A percentile compares a stretch with the other conserved stretches of the same genome.
These are phyloP conservation scores for Tachycineta bicolor DNA, from an alignment of 2,113 vertebrate species.

Conservation along the genomic window DNA sequence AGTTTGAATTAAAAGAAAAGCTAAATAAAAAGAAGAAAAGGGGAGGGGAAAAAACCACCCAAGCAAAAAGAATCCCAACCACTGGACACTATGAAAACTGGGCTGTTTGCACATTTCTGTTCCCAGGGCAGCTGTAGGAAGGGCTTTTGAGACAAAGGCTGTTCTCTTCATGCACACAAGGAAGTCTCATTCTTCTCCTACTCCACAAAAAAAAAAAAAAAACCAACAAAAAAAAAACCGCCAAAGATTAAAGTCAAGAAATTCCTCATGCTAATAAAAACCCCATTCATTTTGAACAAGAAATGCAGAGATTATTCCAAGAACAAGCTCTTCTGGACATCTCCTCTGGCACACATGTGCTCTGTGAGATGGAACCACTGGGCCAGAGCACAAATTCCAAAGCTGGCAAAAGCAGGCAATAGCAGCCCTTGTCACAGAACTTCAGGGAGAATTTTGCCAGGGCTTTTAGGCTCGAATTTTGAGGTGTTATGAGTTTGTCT, in stretches of 20 bases:
- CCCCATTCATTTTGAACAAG: slow-evolving; percentile 30
- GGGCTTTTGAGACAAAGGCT: slow-evolving; percentile 29
- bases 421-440: not conserved
- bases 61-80: not conserved
- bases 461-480: not conserved
- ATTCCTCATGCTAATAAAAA: slow-evolving; percentile 2
- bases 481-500: not conserved
- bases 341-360: not conserved
- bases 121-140: not conserved
- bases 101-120: not conserved
- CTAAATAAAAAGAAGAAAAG: not conserved
- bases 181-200: not conserved
- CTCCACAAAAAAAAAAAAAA: not conserved
- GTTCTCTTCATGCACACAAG: slow-evolving; percentile 21
- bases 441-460: not conserved
- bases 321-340: slow-evolving; percentile 15
- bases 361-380: not conserved
- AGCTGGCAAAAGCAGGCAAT: not conserved
- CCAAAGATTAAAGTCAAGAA: not conserved
- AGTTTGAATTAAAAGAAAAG: not conserved
- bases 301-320: slow-evolving; percentile 20
- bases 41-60: rapidly evolving
- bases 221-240: not conserved
- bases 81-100: not conserved
- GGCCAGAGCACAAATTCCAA: not conserved